Conservation (phyloP, 2,797 vertebrate species). For the Coregonus sp. region DNA sequence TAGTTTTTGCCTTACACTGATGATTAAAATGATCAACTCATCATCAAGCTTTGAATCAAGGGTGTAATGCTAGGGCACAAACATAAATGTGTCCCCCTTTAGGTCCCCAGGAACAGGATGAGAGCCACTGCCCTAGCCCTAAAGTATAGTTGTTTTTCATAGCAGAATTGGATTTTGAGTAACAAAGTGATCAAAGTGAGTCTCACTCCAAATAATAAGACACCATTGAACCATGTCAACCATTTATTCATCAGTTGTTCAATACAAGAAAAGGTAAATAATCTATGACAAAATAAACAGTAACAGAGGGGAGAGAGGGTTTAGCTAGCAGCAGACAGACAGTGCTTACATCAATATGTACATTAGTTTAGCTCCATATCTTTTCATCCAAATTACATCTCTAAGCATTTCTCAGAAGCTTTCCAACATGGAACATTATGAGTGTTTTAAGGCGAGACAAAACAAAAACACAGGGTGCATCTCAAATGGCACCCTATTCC, state of each 20-base stretch:
- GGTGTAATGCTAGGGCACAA: no score
- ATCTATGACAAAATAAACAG: constrained; percentile 40
- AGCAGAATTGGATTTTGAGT: no score
- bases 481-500: background rate
- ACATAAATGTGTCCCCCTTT: no score
- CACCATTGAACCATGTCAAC: constrained; percentile 66
- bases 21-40: no score
- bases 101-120: no score
- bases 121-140: no score
- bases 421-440: constrained; percentile 21
- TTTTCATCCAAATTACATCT: constrained; percentile 6
- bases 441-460: constrained; percentile 18
- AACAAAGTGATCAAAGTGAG: background rate
- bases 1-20: no score
- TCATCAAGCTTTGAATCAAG: no score
- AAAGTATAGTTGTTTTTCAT: no score
- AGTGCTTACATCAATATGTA: constrained; percentile 66
- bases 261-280: constrained; percentile 40
- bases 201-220: background rate
- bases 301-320: constrained; percentile 23
- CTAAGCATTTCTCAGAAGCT: constrained; percentile 17
- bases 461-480: constrained; percentile 18
- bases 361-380: constrained; percentile 42
- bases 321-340: constrained; percentile 29
- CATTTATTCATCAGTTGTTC: constrained; percentile 74